phyloP scores from a whole-genome alignment of 2,113 vertebrate species.

The Dendropsophus ebraccatus region DNA sequence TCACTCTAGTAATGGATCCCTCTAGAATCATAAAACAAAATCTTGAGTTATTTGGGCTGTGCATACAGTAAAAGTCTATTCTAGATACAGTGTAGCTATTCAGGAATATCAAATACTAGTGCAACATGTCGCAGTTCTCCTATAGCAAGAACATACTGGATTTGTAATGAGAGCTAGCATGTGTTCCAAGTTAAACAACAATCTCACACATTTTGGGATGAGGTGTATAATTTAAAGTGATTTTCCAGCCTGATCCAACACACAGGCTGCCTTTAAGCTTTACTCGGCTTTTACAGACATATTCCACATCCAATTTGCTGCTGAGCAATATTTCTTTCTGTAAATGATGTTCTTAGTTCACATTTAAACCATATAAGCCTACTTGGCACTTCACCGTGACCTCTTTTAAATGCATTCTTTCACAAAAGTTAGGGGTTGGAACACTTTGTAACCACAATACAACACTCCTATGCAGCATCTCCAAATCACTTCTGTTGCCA shows the following conservation, averaged over 20 bases:
- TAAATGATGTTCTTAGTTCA: background rate
- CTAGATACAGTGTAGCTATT: background rate
- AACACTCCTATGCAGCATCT: too few relatives aligned
- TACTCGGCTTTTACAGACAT: background rate
- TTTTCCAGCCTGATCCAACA: background rate
- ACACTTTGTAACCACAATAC: too few relatives aligned
- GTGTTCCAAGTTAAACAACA: background rate
- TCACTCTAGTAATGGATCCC: slow-evolving; percentile 76
- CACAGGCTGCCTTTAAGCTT: background rate
- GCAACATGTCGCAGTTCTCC: background rate
- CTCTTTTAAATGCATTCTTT: too few relatives aligned
- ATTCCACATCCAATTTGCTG: background rate
- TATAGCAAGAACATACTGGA: background rate
- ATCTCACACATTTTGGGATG: background rate
- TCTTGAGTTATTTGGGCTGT: background rate
- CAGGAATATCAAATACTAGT: background rate
- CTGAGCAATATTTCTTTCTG: background rate
- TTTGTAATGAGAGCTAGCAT: background rate
- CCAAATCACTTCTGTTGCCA: too few relatives aligned
- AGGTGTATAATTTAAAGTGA: background rate
- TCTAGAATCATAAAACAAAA: slow-evolving; percentile 64
- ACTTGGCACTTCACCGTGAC: too few relatives aligned
- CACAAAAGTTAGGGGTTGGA: too few relatives aligned
- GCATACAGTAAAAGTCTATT: background rate
- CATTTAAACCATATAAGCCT: too few relatives aligned